phyloP scores from a whole-genome alignment of 2,797 vertebrate genomes.

The Anomalospiza imberbis region DNA sequence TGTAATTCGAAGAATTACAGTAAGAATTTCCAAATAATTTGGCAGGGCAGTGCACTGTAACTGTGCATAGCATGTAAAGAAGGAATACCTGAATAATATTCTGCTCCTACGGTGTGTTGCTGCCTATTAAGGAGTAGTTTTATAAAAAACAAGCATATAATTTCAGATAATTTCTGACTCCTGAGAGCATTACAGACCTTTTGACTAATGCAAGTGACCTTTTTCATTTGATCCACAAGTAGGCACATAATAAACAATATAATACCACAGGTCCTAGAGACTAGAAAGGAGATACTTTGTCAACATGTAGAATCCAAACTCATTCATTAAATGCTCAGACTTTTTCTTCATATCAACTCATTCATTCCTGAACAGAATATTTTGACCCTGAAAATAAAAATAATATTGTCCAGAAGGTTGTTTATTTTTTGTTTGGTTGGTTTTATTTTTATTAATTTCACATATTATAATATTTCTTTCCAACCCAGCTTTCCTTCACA shows the following conservation, averaged over 20 bases:
- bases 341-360: background rate
- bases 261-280: background rate
- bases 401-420: background rate
- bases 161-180: background rate
- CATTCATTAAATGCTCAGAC: background rate
- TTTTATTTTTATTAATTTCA: background rate
- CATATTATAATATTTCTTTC: background rate
- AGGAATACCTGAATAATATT: background rate
- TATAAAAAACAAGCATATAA: background rate
- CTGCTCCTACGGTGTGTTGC: background rate
- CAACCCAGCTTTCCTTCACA: background rate
- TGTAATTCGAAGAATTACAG: slow-evolving; percentile 2
- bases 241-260: background rate
- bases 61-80: background rate
- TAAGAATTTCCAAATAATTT: slow-evolving; percentile 9
- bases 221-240: background rate
- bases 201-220: background rate
- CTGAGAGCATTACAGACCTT: background rate
- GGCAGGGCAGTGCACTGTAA: background rate
- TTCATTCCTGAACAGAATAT: background rate
- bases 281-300: background rate
- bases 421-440: background rate
- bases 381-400: background rate
- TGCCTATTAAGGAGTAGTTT: background rate
- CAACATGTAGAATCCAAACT: background rate